Conservation (phyloP, 2,113 vertebrate species). For the Syngnathus typhle region DNA sequence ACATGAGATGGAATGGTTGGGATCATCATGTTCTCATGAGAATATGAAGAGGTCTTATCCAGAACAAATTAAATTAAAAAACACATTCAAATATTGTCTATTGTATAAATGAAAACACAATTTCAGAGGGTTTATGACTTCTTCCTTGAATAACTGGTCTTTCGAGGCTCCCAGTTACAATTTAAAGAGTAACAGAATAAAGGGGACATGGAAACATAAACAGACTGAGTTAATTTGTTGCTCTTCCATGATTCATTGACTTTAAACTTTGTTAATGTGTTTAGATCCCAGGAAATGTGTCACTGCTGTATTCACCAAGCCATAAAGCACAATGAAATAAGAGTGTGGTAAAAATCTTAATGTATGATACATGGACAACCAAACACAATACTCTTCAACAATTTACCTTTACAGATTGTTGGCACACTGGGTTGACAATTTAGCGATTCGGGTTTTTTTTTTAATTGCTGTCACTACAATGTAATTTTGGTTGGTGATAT, state of each 20-base stretch:
- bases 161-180: background rate
- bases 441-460: too few relatives aligned
- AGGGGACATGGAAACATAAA: background rate
- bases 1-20: background rate
- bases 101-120: background rate
- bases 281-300: background rate
- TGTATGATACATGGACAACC: background rate
- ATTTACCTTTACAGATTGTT: background rate
- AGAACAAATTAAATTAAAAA: background rate
- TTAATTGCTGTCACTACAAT: too few relatives aligned
- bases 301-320: background rate
- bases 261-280: background rate
- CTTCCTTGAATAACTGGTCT: background rate
- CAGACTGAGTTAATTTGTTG: background rate
- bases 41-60: background rate
- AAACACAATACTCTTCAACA: background rate
- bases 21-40: background rate
- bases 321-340: background rate
- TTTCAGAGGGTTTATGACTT: background rate
- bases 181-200: background rate
- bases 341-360: background rate
- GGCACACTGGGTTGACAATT: background rate
- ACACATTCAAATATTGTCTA: background rate
- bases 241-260: background rate
- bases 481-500: too few relatives aligned